Base-by-base conservation (phyloP, 2,113 vertebrate species). In the Laterallus jamaicensis region DNA sequence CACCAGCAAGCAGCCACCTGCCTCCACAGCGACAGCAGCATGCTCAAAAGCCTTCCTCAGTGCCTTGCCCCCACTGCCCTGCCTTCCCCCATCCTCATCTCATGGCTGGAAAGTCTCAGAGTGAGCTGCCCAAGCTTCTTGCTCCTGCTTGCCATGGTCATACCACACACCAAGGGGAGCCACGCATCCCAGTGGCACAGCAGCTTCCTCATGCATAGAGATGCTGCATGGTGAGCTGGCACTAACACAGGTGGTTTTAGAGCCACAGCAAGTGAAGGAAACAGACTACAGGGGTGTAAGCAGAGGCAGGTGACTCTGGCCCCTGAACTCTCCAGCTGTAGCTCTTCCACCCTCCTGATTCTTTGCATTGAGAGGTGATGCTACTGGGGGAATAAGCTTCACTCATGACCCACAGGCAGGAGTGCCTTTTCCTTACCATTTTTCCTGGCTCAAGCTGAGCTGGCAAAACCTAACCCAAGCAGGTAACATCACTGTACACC, bases 91-190 rank as follows among this genome's bases (percentile, higher is more conserved):
- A 29, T 5, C 3, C 40, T 26, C 31, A 4, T 3, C 59, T 70
- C 28, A 47, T 15, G 15, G 11, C 24, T 58, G 37, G 21, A 14
- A 20, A 18, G 2, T 3, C 47, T 63, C 66, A 26, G 37, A 31
- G 7, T 1, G 47, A 88, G 52, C 37, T 80, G 70, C 71, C 32
- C 5, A 10, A 25, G 22, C 47, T 76, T 29, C 32, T 68, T 20
- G 25, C n/a, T 44, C 19, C 55, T 49, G 63, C 47, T 59, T 58
- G n/a, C 56, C 8, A 1, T 0, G 1, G 40, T 26, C 55, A 44
- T 18, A 69, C 2, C 62, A 22, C 31, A 15, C 21, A 13, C 1
- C 32, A 4, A n/a, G 77, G 60, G 0, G 5, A 14, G 52, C 3
- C 15, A 40, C 35, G 24, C 29, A 9, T 0, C 40, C 71, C 74